These are phyloP conservation scores for Muscina levida DNA, from an alignment of 2,888 invertebrate genomes.

Conservation along the genomic window DNA sequence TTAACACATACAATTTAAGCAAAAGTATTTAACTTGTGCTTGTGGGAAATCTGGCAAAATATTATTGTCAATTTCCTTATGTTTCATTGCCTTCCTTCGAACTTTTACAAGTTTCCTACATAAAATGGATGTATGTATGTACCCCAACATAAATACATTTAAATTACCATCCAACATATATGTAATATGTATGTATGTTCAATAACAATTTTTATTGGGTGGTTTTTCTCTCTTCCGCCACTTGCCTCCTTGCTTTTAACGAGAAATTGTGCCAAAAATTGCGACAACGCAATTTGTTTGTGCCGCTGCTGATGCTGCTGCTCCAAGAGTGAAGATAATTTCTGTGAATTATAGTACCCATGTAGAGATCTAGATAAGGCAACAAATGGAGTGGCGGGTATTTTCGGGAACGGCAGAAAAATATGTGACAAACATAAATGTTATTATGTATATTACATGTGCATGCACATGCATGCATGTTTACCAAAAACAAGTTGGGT, in stretches of 20 bases:
- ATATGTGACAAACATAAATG: constrained; percentile 1
- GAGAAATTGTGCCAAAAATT: constrained; percentile 31
- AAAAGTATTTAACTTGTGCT: not conserved
- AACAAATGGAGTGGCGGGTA: not conserved
- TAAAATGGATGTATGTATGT: not conserved
- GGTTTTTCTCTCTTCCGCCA: not conserved
- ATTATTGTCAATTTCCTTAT: constrained; percentile 12
- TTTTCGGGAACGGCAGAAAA: not conserved
- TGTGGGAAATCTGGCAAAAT: not conserved
- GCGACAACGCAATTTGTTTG: constrained; percentile 46
- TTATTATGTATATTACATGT: too few species aligned
- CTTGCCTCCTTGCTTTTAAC: not conserved
- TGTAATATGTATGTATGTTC: constrained; percentile 10
- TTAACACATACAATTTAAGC: too few species aligned
- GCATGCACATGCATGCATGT: constrained; percentile 5
- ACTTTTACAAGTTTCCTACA: not conserved
- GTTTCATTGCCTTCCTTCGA: not conserved
- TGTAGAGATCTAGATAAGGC: not conserved
- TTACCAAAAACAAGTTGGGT: constrained; percentile 1
- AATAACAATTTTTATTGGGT: constrained; percentile 1
- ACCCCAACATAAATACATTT: not conserved
- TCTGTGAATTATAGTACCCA: constrained; percentile 48
- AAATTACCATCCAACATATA: not conserved
- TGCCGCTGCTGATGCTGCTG: too few species aligned
- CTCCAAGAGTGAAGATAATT: constrained; percentile 36